Percentiles rank a stretch among this genome's conserved stretches.
phyloP scores from a whole-genome alignment of 1,140 invertebrate species.

The Anadara kagoshimensis region DNA sequence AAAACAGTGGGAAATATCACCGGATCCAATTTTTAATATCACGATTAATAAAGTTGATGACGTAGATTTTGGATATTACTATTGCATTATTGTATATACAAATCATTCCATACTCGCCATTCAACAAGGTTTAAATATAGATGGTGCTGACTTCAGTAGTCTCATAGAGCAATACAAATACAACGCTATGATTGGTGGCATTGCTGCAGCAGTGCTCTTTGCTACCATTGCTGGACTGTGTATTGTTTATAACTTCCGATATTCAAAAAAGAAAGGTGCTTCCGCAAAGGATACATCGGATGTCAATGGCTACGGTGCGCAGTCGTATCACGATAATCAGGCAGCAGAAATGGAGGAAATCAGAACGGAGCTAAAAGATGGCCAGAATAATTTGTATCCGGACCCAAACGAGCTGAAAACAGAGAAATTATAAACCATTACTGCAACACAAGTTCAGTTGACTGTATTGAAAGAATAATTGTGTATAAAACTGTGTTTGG shows the following conservation, averaged over 20 bases:
- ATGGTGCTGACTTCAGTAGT: slow-evolving; percentile 58
- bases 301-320: too few species aligned
- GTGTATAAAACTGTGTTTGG: too few species aligned
- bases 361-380: too few species aligned
- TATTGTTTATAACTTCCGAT: slow-evolving; percentile 52
- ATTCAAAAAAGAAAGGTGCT: slow-evolving; percentile 33
- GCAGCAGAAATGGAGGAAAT: too few species aligned
- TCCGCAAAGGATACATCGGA: too few species aligned
- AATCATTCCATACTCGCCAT: slow-evolving; percentile 18
- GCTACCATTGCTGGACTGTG: slow-evolving; percentile 39
- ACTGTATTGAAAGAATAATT: too few species aligned
- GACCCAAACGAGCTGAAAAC: too few species aligned
- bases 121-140: slow-evolving; percentile 57
- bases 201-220: slow-evolving; percentile 53
- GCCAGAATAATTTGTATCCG: too few species aligned
- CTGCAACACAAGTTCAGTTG: too few species aligned
- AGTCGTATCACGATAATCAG: too few species aligned
- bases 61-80: slow-evolving; percentile 61
- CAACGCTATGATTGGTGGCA: slow-evolving; percentile 58
- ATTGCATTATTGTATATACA: slow-evolving; percentile 50
- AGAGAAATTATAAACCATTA: too few species aligned
- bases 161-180: slow-evolving; percentile 50
- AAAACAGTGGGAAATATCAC: slow-evolving; percentile 10
- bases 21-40: slow-evolving; percentile 36
- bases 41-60: slow-evolving; percentile 49